These are phyloP conservation scores for Torymus tubicola DNA, from an alignment of 2,888 invertebrate genomes.

Conservation along the genomic window DNA sequence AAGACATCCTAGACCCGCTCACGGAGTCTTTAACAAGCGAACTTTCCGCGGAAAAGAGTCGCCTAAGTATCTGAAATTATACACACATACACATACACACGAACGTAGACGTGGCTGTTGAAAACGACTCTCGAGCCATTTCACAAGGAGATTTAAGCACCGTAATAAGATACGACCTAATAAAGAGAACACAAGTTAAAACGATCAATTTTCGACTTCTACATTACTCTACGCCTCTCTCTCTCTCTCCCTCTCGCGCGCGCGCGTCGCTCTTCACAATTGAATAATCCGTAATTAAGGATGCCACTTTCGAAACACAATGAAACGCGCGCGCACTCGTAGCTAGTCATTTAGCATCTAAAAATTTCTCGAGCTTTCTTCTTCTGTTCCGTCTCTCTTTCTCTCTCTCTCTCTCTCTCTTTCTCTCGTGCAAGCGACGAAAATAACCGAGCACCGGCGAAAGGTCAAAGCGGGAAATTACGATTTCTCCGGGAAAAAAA, in stretches of 20 bases:
- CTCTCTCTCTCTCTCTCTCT: conserved; percentile 31
- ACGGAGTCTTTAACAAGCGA: no score
- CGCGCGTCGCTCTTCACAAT: conserved; percentile 10
- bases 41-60: no score
- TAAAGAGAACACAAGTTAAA: conserved; percentile 17
- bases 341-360: conserved; percentile 37
- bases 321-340: conserved; percentile 15
- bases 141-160: conserved; percentile 7
- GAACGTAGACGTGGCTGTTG: no score
- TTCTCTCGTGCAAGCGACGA: conserved; percentile 3
- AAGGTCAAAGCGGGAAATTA: conserved; percentile 34
- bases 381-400: conserved; percentile 28
- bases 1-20: no score
- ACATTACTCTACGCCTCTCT: no score
- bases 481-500: conserved; percentile 13
- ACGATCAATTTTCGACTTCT: conserved; percentile 23
- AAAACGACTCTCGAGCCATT: conserved; percentile 6
- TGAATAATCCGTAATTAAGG: conserved; percentile 45
- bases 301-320: conserved; percentile 53
- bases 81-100: no score
- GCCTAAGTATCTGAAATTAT: no score
- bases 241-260: no score
- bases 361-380: conserved; percentile 22
- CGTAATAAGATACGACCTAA: conserved; percentile 2
- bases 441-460: conserved; percentile 7